Evolutionary conservation across 2,113 vertebrate species (phyloP).

Genomic region (Isurus oxyrinchus): DNA sequence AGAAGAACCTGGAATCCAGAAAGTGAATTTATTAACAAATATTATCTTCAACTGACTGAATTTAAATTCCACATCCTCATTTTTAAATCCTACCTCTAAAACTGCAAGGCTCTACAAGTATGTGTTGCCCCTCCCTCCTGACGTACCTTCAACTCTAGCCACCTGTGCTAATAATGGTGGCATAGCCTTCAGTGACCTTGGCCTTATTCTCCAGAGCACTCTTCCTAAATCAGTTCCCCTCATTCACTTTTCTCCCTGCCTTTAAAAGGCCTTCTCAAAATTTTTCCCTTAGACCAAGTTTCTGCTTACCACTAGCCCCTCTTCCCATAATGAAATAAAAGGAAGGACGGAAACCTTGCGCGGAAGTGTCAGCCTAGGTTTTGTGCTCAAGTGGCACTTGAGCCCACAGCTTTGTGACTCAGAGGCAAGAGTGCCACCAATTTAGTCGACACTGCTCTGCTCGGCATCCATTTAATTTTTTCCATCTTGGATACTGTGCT

Average conservation of each 20-base stretch:
- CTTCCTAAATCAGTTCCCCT: not conserved
- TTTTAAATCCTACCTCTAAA: too few relatives aligned
- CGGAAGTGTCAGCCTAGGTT: not conserved
- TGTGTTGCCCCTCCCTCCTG: too few relatives aligned
- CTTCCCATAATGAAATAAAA: not conserved
- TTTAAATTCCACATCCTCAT: too few relatives aligned
- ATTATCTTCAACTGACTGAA: too few relatives aligned
- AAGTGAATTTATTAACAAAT: too few relatives aligned
- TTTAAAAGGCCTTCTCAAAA: not conserved
- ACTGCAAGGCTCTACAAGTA: too few relatives aligned
- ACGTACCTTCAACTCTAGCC: too few relatives aligned
- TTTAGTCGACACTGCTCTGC: not conserved
- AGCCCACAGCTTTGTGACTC: not conserved
- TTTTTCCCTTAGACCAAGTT: not conserved
- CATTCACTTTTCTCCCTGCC: not conserved
- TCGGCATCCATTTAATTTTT: not conserved
- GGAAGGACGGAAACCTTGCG: too few relatives aligned
- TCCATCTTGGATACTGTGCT: not conserved
- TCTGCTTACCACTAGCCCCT: not conserved
- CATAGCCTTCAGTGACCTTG: not conserved
- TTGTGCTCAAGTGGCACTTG: not conserved
- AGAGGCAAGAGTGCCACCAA: not conserved
- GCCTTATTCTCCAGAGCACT: not conserved
- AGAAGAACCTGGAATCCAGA: too few relatives aligned
- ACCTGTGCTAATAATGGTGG: not conserved